Conservation (phyloP, 2,113 vertebrate genomes). For the Eleginops maclovinus region DNA sequence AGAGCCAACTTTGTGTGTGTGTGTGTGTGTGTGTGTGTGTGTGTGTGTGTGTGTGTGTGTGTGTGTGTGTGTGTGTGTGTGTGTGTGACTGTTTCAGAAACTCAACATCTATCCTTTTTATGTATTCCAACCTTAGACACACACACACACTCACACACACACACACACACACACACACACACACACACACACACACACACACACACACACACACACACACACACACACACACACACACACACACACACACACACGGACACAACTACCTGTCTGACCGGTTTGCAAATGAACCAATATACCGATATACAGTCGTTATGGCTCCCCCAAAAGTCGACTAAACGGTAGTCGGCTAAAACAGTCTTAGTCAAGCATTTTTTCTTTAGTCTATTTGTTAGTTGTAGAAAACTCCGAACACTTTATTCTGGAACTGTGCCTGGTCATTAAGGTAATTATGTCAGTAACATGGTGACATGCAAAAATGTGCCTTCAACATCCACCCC, state of each 20-base stretch:
- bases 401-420: too few species aligned
- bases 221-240: too few species aligned
- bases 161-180: too few species aligned
- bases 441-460: too few species aligned
- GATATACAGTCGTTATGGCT: neutral
- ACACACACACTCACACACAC: constrained; percentile 3
- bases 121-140: neutral
- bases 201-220: constrained; percentile 3
- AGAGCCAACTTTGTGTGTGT: too few species aligned
- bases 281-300: neutral
- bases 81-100: constrained; percentile 12
- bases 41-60: constrained; percentile 1
- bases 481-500: too few species aligned
- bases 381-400: too few species aligned
- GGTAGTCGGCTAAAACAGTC: too few species aligned
- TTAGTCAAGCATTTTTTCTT: too few species aligned
- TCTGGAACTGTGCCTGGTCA: too few species aligned
- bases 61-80: constrained; percentile 4
- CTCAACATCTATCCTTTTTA: constrained; percentile 8
- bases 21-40: neutral
- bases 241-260: neutral
- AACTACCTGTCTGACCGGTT: neutral
- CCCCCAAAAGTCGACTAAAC: too few species aligned
- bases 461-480: too few species aligned
- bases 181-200: constrained; percentile 1